Conservation (phyloP, 2,888 invertebrate genomes). For the Meta bourneti region DNA sequence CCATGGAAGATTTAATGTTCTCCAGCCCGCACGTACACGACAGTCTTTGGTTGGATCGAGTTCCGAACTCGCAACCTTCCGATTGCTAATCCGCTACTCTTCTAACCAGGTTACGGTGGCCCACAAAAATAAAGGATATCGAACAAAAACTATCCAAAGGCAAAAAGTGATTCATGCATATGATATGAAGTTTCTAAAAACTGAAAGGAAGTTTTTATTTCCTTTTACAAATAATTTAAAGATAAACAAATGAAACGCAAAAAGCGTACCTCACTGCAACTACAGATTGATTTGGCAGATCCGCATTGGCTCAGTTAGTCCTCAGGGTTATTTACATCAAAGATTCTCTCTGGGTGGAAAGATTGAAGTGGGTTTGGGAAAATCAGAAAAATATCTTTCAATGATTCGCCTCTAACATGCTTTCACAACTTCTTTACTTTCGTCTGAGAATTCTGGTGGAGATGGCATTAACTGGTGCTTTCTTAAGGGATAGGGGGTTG, state of each 20-base stretch:
- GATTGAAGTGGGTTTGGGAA: neutral
- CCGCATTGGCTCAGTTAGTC: neutral
- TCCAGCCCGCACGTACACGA: no score
- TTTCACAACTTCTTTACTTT: slow-evolving; percentile 13
- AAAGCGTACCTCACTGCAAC: neutral
- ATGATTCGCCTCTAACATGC: neutral
- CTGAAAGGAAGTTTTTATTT: neutral
- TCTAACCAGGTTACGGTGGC: no score
- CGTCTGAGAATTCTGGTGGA: neutral
- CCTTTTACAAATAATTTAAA: neutral
- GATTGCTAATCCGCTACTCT: no score
- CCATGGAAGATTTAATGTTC: no score
- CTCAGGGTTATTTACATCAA: neutral
- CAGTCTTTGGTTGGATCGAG: no score
- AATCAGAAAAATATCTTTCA: neutral
- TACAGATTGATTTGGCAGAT: neutral
- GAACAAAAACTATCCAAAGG: no score
- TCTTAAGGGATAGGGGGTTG: no score
- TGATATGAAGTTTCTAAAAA: no score
- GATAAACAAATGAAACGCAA: no score
- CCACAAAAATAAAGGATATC: no score
- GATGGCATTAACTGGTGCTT: neutral
- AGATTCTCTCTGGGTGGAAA: neutral
- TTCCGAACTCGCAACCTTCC: no score
- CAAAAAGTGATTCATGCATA: no score